A percentile compares a stretch with the other conserved stretches of the same genome.
phyloP scores from a whole-genome alignment of 2,113 vertebrate genomes.

The Origma solitaria region DNA sequence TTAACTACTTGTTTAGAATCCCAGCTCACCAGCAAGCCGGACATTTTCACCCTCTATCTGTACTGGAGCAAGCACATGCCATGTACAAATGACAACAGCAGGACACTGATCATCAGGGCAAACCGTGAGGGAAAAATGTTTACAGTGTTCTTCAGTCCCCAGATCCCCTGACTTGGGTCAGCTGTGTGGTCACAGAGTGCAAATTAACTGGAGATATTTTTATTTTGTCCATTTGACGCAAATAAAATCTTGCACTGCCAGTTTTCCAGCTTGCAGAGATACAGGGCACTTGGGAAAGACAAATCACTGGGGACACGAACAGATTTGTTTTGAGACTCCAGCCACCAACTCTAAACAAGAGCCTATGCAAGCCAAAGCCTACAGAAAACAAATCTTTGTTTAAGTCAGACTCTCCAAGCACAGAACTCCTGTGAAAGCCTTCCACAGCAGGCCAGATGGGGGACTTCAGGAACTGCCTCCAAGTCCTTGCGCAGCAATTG shows the following conservation, averaged over 20 bases:
- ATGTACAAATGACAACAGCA: neutral
- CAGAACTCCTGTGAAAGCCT: neutral
- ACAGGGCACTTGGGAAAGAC: neutral
- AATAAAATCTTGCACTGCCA: neutral
- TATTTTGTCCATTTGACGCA: neutral
- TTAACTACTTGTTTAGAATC: neutral
- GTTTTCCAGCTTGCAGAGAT: neutral
- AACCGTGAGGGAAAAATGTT: neutral
- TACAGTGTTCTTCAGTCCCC: neutral
- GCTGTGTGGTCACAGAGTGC: neutral
- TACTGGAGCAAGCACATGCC: neutral
- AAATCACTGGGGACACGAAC: neutral
- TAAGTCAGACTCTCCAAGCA: neutral
- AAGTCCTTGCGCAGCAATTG: neutral
- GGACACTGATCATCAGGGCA: neutral
- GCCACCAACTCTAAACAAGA: conserved; percentile 8
- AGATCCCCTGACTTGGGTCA: neutral
- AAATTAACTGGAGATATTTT: neutral
- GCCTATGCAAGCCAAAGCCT: neutral
- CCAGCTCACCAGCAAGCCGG: neutral
- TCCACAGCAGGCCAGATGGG: neutral
- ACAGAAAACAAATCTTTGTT: conserved; percentile 31
- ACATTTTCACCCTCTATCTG: neutral
- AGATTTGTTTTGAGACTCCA: neutral
- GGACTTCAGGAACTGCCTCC: conserved; percentile 14